Evolutionary conservation across 2,797 vertebrate genomes (phyloP), one percentile per base, ranked within the genome.

Genomic region (Podarcis siculus): DNA sequence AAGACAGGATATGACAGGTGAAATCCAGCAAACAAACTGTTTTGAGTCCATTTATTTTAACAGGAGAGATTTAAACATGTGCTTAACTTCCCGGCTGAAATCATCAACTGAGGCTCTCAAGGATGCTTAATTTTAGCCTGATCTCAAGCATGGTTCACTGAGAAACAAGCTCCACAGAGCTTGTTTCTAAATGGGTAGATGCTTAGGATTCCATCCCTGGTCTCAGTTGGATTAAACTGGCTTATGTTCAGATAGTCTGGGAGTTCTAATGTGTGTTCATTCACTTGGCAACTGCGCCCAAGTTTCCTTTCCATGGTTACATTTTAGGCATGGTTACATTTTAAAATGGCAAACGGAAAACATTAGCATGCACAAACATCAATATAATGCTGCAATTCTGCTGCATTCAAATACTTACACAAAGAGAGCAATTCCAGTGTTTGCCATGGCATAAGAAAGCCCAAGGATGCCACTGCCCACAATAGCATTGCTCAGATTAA

Each of bases 401-500:
- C 95, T 73, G 83, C 89, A 87, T 90, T 86, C 90, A 92, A 88
- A 95, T 96, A 98, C 99, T 98, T 97, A 99, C 99, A 99, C 97
- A 97, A 99, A 99, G 39, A 99, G 97, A 93, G 97, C 98, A 94
- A 99, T 99, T 96, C 99, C 99, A 79, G 99, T 99, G 97, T 99
- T 99, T 97, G 99, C 99, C 99, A 99, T 99, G 92, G 99, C 99
- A 94, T 98, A 99, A 85, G 99, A 98, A 92, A 99, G 98, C 86
- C 98, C 99, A 94, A 99, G 98, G 94, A 99, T 99, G 93, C 99
- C 99, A 90, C 99, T 99, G 95, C 99, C 99, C 98, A 99, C 99
- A 97, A 99, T 99, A 95, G 98, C 98, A 95, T 99, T 99, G 93
- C 99, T 98, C 95, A 99, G 97, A 96, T 99, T 99, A 97, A 99